Base-by-base conservation (phyloP, 2,113 vertebrate species). In the Polyodon spathula region DNA sequence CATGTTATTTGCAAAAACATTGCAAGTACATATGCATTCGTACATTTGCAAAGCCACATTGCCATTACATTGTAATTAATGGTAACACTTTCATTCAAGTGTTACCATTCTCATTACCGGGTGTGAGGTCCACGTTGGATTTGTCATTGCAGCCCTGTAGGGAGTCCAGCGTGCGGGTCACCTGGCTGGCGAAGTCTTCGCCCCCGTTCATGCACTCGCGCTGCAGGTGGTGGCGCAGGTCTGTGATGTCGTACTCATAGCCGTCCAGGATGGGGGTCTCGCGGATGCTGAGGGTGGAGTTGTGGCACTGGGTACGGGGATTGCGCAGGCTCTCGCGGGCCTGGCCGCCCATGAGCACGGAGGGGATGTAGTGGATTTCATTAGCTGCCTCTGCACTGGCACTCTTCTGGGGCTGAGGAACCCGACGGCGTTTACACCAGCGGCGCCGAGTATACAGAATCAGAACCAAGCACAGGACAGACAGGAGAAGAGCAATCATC, bases 331-430 rank as follows among this genome's bases (percentile, higher is more conserved):
- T 98, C 75, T 98, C 96, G 1, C 96, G 81, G 12, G 94, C 95
- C 0, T 98, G 95, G 27, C 94, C 92, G 3, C 95, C 93, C 14
- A 99, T 95, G 73, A 99, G 85, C 71, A 99, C 96, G 0, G 96
- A 98, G 0, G 96, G 96, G 73, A 99, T 99, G 83, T 99, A 99
- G 77, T 99, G 96, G 71, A 99, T 99, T 84, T 99, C 96, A 1
- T 99, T 98, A 74, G 95, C 96, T 0, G 96, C 95, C 72, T 98
- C 96, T 0, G 96, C 96, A 0, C 96, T 98, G 63, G 95, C 96
- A 0, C 96, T 98, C 71, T 98, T 99, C 84, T 99, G 96, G 1
- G 96, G 96, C 77, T 98, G 96, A 0, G 96, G 96, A 38, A 97
- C 94, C 1, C 96, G 90, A 37, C 96, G 92, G 40, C 96, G 90